Percentiles rank a stretch among this genome's conserved stretches.
Evolutionary conservation across 2,113 vertebrate genomes (phyloP).

Genomic region (Amphiprion ocellaris): DNA sequence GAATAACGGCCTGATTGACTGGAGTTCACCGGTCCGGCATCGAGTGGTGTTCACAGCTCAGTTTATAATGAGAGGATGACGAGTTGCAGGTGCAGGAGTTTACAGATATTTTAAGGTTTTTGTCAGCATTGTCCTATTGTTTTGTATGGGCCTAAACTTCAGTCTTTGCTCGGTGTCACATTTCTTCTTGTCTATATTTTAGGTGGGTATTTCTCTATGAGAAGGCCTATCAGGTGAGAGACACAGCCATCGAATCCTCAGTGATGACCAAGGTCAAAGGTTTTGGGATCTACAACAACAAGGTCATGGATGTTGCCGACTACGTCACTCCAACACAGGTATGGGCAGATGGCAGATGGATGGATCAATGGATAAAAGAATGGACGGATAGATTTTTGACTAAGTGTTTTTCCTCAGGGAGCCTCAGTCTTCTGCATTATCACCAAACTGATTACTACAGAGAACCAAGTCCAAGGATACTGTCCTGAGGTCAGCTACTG

Average conservation of each 20-base stretch:
- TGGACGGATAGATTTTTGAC: background rate
- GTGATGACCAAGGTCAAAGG: conserved; percentile 97
- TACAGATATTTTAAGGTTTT: too few relatives aligned
- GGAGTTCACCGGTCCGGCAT: too few relatives aligned
- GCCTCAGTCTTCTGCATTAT: conserved; percentile 94
- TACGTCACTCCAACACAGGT: conserved; percentile 94
- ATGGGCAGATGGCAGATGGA: too few relatives aligned
- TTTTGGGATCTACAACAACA: conserved; percentile 89
- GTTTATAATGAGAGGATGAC: too few relatives aligned
- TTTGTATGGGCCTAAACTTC: too few relatives aligned
- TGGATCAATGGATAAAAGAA: background rate
- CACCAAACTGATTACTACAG: conserved; percentile 92
- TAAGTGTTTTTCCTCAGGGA: conserved; percentile 82
- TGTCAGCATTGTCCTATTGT: too few relatives aligned
- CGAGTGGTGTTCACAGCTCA: too few relatives aligned
- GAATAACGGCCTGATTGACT: too few relatives aligned
- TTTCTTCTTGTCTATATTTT: conserved; percentile 10
- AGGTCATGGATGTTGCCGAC: conserved; percentile 93
- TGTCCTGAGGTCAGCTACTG: conserved; percentile 89
- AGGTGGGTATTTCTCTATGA: conserved; percentile 96
- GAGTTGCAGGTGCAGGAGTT: too few relatives aligned
- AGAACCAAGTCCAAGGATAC: conserved; percentile 90
- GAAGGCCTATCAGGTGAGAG: conserved; percentile 93
- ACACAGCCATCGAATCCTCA: conserved; percentile 93
- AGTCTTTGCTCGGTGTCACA: too few relatives aligned